Conservation (phyloP, 2,888 invertebrate genomes). For the Mythimna lalbum region DNA sequence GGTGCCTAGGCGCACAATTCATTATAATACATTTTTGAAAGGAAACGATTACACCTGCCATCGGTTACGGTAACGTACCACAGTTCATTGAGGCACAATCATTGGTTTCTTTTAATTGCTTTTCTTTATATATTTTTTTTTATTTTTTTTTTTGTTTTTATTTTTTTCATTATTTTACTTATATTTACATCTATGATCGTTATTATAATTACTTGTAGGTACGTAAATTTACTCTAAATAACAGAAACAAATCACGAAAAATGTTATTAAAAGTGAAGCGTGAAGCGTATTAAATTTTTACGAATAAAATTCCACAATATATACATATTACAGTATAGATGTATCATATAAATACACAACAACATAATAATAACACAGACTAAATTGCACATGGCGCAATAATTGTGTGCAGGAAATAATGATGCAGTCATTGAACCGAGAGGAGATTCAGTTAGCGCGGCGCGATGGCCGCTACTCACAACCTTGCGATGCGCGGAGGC, state of each 20-base stretch:
- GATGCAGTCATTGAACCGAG: constrained; percentile 89
- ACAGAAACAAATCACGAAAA: constrained; percentile 90
- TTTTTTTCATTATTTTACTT: constrained; percentile 75
- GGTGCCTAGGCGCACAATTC: constrained; percentile 82
- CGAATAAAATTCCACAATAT: constrained; percentile 90
- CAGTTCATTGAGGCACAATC: constrained; percentile 91
- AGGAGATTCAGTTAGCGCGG: constrained; percentile 86
- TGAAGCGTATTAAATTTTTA: constrained; percentile 90
- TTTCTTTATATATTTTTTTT: constrained; percentile 80
- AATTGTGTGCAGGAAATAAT: constrained; percentile 88
- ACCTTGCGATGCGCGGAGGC: constrained; percentile 75
- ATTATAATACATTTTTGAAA: constrained; percentile 82
- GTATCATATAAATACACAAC: constrained; percentile 90
- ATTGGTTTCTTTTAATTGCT: constrained; percentile 90
- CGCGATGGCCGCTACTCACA: constrained; percentile 81
- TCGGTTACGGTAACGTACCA: constrained; percentile 90
- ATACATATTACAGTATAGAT: constrained; percentile 89
- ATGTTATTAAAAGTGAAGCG: constrained; percentile 88
- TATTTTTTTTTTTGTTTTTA: constrained; percentile 75
- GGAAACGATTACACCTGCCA: constrained; percentile 88
- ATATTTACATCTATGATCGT: constrained; percentile 86
- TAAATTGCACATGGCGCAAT: constrained; percentile 89
- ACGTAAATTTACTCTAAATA: constrained; percentile 91
- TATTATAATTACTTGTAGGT: constrained; percentile 90
- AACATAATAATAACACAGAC: constrained; percentile 90